Conservation (phyloP, 2,888 invertebrate species). For the Sthenelais limicola region DNA sequence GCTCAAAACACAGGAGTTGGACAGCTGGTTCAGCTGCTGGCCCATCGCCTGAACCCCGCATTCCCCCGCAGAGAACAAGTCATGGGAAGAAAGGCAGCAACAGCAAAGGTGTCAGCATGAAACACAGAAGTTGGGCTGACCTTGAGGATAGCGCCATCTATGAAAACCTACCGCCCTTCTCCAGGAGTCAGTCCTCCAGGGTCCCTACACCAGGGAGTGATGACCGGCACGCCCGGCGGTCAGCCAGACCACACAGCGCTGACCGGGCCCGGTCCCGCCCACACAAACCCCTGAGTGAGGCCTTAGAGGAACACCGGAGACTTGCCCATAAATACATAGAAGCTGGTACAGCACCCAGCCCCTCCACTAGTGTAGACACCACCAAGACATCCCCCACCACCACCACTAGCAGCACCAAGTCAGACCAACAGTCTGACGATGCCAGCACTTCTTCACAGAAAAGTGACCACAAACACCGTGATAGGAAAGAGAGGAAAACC, state of each 20-base stretch:
- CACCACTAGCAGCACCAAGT: background rate
- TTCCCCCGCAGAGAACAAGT: too few relatives aligned
- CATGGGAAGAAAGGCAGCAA: too few relatives aligned
- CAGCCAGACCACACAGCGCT: slow-evolving; percentile 17
- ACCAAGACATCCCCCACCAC: background rate
- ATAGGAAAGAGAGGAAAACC: too few relatives aligned
- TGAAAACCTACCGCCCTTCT: slow-evolving; percentile 20
- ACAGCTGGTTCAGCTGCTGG: too few relatives aligned
- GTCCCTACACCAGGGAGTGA: background rate
- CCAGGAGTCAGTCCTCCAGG: background rate
- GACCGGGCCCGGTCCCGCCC: slow-evolving; percentile 8
- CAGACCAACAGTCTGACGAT: background rate
- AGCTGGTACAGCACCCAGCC: too few relatives aligned
- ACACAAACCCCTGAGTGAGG: background rate
- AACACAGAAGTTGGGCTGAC: slow-evolving; percentile 33
- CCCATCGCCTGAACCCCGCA: too few relatives aligned
- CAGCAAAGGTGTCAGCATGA: background rate
- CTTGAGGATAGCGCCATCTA: slow-evolving; percentile 3
- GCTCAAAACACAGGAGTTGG: too few relatives aligned
- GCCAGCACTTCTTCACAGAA: background rate
- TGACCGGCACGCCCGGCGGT: too few relatives aligned
- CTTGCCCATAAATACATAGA: slow-evolving; percentile 26
- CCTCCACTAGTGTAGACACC: too few relatives aligned
- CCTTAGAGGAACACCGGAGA: slow-evolving; percentile 19
- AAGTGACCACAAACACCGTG: too few relatives aligned